Percentiles rank a stretch among this genome's conserved stretches.
Conservation (phyloP, 2,888 invertebrate species). For the Xestia sexstrigata region DNA sequence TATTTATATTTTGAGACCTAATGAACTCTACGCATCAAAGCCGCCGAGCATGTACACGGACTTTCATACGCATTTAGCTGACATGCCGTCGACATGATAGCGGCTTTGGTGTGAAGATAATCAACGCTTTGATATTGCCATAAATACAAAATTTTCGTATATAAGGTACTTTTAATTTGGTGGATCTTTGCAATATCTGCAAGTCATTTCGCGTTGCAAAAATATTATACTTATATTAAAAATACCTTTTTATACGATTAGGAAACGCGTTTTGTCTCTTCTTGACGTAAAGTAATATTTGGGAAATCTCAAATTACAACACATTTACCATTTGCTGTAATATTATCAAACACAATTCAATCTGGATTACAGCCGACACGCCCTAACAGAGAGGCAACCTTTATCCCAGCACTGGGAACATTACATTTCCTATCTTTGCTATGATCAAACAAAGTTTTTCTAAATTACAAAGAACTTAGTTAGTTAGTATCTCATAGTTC, state of each 20-base stretch:
- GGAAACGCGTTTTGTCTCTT: conserved; percentile 18
- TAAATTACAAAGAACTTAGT: not conserved
- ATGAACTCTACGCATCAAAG: not conserved
- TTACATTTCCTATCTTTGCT: not conserved
- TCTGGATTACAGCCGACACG: not conserved
- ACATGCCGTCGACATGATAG: not conserved
- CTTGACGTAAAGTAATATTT: conserved; percentile 23
- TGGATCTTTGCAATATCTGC: too few species aligned
- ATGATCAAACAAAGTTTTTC: not conserved
- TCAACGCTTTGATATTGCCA: conserved; percentile 13
- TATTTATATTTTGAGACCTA: not conserved
- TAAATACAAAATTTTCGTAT: conserved; percentile 1
- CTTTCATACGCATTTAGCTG: not conserved
- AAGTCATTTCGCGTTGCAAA: not conserved
- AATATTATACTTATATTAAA: not conserved
- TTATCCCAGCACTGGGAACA: not conserved
- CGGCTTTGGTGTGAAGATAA: not conserved
- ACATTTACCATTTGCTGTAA: not conserved
- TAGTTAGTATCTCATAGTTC: not conserved
- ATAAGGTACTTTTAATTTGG: not conserved
- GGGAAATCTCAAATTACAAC: not conserved
- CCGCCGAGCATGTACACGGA: not conserved
- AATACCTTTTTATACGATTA: not conserved
- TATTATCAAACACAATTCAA: not conserved
- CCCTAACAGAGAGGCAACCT: not conserved